phyloP scores from a whole-genome alignment of 2,888 invertebrate genomes.

The Falcaria lacertinaria region DNA sequence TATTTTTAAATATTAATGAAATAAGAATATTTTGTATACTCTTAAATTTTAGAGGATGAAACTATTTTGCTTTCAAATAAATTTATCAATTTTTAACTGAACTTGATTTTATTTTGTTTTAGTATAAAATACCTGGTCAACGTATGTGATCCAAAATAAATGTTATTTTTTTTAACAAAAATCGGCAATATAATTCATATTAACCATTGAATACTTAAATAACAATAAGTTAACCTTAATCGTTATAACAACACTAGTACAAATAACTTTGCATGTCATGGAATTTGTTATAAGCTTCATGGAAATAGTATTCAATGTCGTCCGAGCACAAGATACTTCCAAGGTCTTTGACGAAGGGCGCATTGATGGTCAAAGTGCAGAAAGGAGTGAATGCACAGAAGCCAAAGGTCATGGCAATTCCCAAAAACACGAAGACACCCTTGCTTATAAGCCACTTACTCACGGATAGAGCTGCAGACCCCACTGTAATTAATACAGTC shows the following conservation, averaged over 20 bases:
- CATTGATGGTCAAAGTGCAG: constrained; percentile 71
- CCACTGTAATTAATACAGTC: constrained; percentile 23
- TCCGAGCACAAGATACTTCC: constrained; percentile 52
- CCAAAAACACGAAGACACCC: constrained; percentile 22
- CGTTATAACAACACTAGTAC: constrained; percentile 3
- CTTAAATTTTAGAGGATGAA: background rate
- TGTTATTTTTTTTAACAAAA: no score
- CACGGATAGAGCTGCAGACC: constrained; percentile 26
- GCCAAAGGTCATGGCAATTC: constrained; percentile 63
- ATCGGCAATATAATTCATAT: no score
- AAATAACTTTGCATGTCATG: constrained; percentile 16
- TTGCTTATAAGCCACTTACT: constrained; percentile 56
- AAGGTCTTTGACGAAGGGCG: constrained; percentile 45
- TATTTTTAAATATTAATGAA: constrained; percentile 18
- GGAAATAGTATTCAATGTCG: constrained; percentile 23
- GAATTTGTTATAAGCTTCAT: constrained; percentile 26
- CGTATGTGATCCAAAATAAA: no score
- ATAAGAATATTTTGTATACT: background rate
- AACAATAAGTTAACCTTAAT: background rate
- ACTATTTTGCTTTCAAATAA: no score
- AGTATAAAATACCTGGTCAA: no score
- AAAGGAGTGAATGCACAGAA: constrained; percentile 78
- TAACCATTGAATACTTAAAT: constrained; percentile 9
- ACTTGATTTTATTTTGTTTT: no score
- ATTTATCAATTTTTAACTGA: no score